phyloP scores from a whole-genome alignment of 1,140 invertebrate species.

The Drosophila elegans region DNA sequence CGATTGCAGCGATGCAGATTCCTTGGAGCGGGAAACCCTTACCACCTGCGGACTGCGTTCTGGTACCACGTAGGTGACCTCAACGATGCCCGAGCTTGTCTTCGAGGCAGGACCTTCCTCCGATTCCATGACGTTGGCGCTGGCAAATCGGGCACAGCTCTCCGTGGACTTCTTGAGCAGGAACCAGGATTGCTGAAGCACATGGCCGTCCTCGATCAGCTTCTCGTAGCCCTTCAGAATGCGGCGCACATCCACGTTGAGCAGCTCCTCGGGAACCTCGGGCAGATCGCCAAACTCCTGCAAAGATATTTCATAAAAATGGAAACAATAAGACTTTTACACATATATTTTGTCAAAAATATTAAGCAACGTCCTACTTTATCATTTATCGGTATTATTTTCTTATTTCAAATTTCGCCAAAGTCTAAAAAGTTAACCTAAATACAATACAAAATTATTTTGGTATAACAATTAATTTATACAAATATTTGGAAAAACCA shows the following conservation, averaged over 20 bases:
- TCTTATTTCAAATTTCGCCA: too few species aligned
- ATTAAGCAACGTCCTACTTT: too few species aligned
- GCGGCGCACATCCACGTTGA: constrained; percentile 59
- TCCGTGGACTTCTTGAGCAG: constrained; percentile 58
- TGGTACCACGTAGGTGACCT: not conserved
- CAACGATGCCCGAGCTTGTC: not conserved
- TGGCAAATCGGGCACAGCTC: constrained; percentile 41
- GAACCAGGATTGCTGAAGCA: constrained; percentile 58
- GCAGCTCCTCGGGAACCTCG: constrained; percentile 55
- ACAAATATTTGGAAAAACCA: too few species aligned
- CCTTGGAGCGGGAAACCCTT: not conserved
- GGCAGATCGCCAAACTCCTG: constrained; percentile 47
- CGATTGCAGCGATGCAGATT: not conserved
- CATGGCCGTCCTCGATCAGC: constrained; percentile 55
- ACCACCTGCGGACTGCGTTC: not conserved
- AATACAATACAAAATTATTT: too few species aligned
- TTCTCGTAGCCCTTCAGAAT: constrained; percentile 59
- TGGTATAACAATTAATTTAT: too few species aligned
- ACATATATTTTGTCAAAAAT: too few species aligned
- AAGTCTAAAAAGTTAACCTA: too few species aligned
- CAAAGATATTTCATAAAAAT: not conserved
- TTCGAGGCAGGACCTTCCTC: not conserved
- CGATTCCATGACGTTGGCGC: constrained; percentile 10
- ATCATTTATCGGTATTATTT: too few species aligned
- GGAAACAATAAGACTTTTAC: too few species aligned